A percentile compares a stretch with the other conserved stretches of the same genome.
phyloP scores from a whole-genome alignment of 2,888 invertebrate species.

The Drosophila cognata region DNA sequence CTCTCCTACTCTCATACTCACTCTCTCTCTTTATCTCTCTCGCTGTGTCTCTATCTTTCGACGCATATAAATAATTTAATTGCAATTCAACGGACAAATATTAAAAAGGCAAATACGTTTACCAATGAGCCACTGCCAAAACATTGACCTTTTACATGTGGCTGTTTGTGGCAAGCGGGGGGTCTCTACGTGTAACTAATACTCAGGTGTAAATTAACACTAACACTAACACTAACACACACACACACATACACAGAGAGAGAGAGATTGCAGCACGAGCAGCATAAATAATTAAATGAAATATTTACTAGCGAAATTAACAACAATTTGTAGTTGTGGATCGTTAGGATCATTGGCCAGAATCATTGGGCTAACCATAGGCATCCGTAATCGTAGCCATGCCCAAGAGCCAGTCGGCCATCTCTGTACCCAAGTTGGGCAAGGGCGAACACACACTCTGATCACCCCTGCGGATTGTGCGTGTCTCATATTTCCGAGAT shows the following conservation, averaged over 20 bases:
- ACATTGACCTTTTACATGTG: slow-evolving; percentile 65
- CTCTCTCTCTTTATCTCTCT: slow-evolving; percentile 7
- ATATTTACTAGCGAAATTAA: slow-evolving; percentile 78
- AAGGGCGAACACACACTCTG: neutral
- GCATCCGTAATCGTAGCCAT: slow-evolving; percentile 11
- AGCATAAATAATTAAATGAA: slow-evolving; percentile 77
- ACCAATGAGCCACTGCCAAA: slow-evolving; percentile 38
- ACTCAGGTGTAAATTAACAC: slow-evolving; percentile 36
- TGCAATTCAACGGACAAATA: slow-evolving; percentile 64
- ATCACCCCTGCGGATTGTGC: slow-evolving; percentile 52
- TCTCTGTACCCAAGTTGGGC: neutral
- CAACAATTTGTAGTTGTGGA: slow-evolving; percentile 76
- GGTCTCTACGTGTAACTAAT: slow-evolving; percentile 49
- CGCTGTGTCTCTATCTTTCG: slow-evolving; percentile 3
- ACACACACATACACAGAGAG: slow-evolving; percentile 6
- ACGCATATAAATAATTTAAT: slow-evolving; percentile 58
- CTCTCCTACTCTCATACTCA: neutral
- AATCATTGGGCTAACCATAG: slow-evolving; percentile 20
- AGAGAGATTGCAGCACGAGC: slow-evolving; percentile 19
- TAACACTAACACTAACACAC: slow-evolving; percentile 16
- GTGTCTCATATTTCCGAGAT: slow-evolving; percentile 56
- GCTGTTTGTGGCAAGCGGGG: neutral
- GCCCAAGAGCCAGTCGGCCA: slow-evolving; percentile 17
- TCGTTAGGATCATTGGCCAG: slow-evolving; percentile 60
- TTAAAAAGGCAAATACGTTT: slow-evolving; percentile 54